Evolutionary conservation across 2,888 invertebrate species (phyloP), one percentile per base, ranked within the genome.

Genomic region (Aleiodes testaceus): DNA sequence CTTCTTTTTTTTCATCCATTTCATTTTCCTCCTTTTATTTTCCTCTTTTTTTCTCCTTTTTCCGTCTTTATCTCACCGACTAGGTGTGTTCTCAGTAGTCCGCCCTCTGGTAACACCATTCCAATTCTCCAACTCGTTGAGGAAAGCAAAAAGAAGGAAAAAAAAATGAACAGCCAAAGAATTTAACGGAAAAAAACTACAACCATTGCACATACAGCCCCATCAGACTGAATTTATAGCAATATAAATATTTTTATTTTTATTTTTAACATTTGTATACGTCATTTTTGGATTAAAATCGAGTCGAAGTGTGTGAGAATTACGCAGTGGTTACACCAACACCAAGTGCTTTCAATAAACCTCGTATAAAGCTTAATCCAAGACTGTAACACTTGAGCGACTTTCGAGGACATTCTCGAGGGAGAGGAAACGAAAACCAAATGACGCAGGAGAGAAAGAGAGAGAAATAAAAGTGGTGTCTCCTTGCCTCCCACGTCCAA

Each of bases 351-450:
- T 75, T 75, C 70, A 75, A 75, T 74, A 74, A 75, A 74, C 65
- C 74, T 75, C 72, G 72, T 70, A 63, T 64, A 70, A 66, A 68
- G 66, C 74, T 75, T 74, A 75, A 75, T 72, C 70, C 73, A 47
- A 59, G 61, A 52, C 64, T 70, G 68, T 50, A 30, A 72, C 63
- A 72, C 74, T 75, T 66, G 72, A 74, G 66, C 72, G 72, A 72
- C 69, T 75, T 74, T 72, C 69, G 70, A 74, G 75, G 64, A 72
- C 66, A 61, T 63, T 22, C 47, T 72, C 66, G 64, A 72, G 61
- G 65, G 65, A 66, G 44, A n/a, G 66, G 61, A 47, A 52, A 65
- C 70, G 55, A 49, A n/a, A n/a, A 69, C 63, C 63, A 50, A 70
- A 50, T 18, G 42, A 52, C 18, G 36, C 69, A 59, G 14, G 69